Evolutionary conservation across 2,113 vertebrate species (phyloP).

Genomic region (Anthoscopus minutus): DNA sequence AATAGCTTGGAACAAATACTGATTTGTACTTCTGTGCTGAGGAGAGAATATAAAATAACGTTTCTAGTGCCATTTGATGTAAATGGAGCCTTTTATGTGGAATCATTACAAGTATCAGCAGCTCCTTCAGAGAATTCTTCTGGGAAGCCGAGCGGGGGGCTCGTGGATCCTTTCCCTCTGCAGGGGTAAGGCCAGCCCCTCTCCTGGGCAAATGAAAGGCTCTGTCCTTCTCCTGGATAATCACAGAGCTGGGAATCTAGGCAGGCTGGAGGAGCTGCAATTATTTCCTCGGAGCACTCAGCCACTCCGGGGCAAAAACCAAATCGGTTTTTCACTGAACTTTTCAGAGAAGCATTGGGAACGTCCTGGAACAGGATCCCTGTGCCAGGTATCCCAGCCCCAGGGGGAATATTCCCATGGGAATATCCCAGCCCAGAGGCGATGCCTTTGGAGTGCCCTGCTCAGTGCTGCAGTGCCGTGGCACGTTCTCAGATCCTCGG

Average conservation of each 20-base stretch:
- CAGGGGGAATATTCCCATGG: too few species aligned
- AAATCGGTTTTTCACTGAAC: neutral
- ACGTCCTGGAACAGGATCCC: neutral
- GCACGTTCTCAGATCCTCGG: neutral
- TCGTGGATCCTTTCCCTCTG: neutral
- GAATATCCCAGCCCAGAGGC: neutral
- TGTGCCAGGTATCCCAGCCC: neutral
- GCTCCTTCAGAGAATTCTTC: neutral
- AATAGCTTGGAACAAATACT: slow-evolving; percentile 47
- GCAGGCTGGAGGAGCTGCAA: neutral
- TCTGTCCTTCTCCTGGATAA: neutral
- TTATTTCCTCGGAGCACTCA: neutral
- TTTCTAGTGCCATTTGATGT: slow-evolving; percentile 40
- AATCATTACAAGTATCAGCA: slow-evolving; percentile 19
- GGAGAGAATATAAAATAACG: slow-evolving; percentile 13
- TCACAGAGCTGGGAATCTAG: rapidly evolving
- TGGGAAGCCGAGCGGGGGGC: neutral
- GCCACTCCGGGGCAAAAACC: neutral
- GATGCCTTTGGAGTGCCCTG: neutral
- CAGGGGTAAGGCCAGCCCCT: neutral
- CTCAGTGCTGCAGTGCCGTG: neutral
- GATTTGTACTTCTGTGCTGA: slow-evolving; percentile 33
- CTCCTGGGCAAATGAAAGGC: neutral
- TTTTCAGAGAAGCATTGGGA: neutral
- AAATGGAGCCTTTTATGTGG: slow-evolving; percentile 46